Evolutionary conservation across 2,797 vertebrate genomes (phyloP).

Genomic region (Gallinago solitaria): DNA sequence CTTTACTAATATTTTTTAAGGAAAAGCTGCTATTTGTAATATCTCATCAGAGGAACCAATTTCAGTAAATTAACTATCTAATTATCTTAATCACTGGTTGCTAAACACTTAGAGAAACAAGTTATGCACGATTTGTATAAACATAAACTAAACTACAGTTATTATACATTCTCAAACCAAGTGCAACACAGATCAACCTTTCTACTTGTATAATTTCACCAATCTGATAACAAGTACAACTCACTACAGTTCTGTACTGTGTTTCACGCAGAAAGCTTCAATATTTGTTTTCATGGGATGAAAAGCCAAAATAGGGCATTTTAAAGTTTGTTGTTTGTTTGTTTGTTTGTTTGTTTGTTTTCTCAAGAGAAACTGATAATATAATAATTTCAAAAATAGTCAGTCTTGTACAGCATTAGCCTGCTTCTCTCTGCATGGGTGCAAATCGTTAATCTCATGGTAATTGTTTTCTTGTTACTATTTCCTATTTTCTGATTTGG

Average conservation of each 20-base stretch:
- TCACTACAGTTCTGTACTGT: neutral
- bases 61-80: neutral
- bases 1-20: neutral
- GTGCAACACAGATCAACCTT: neutral
- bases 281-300: neutral
- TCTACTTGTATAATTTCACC: neutral
- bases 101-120: neutral
- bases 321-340: neutral
- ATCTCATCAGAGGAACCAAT: neutral
- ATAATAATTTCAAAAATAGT: neutral
- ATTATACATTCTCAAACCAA: neutral
- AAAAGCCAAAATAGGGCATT: neutral
- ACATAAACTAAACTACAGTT: neutral
- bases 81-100: slow-evolving; percentile 5
- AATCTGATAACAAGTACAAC: neutral
- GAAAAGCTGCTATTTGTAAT: neutral
- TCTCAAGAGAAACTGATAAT: neutral
- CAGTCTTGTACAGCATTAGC: neutral
- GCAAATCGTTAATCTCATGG: neutral
- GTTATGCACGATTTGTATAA: neutral
- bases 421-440: neutral
- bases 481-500: neutral
- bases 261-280: neutral
- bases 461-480: neutral
- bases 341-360: neutral